Percentiles rank a stretch among this genome's conserved stretches.
These are phyloP conservation scores for Phacellophora camtschatica DNA, from an alignment of 30 jellyfish, hydroid and myxozoan species.

Conservation along the genomic window DNA sequence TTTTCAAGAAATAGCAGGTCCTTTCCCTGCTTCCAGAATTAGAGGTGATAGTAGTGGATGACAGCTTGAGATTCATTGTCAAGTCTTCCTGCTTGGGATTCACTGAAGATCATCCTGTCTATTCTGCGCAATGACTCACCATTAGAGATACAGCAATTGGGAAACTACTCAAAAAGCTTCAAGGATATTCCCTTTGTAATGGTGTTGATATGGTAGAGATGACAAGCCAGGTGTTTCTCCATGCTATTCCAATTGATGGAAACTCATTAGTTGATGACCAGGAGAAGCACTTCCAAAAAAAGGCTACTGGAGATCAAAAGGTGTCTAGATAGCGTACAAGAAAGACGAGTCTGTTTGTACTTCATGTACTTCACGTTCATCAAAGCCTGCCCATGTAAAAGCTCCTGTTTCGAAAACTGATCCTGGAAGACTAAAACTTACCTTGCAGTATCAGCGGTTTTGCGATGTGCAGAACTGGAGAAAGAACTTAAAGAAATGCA, in stretches of 20 bases:
- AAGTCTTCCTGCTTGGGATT: neutral
- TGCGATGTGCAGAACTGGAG: slow-evolving; percentile 45
- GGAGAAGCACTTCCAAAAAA: neutral
- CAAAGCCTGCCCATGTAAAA: slow-evolving; percentile 36
- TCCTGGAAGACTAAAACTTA: slow-evolving; percentile 13
- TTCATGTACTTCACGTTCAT: neutral
- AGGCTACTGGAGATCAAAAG: slow-evolving; percentile 1
- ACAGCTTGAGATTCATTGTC: slow-evolving; percentile 12
- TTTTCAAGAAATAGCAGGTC: neutral
- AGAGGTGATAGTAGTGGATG: slow-evolving; percentile 5
- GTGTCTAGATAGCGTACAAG: neutral
- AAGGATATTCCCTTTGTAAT: neutral
- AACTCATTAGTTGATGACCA: neutral
- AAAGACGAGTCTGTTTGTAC: neutral
- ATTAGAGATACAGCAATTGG: neutral
- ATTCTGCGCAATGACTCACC: neutral
- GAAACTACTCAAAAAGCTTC: neutral
- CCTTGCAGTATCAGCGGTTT: slow-evolving; percentile 36
- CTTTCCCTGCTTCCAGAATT: neutral
- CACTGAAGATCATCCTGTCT: slow-evolving; percentile 20
- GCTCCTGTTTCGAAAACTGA: slow-evolving; percentile 32
- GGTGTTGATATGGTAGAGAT: neutral
- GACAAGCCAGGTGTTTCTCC: neutral
- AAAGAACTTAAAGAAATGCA: slow-evolving; percentile 12
- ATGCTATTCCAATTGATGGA: neutral